phyloP scores from a whole-genome alignment of 2,797 vertebrate species.

The Chiroxiphia lanceolata region DNA sequence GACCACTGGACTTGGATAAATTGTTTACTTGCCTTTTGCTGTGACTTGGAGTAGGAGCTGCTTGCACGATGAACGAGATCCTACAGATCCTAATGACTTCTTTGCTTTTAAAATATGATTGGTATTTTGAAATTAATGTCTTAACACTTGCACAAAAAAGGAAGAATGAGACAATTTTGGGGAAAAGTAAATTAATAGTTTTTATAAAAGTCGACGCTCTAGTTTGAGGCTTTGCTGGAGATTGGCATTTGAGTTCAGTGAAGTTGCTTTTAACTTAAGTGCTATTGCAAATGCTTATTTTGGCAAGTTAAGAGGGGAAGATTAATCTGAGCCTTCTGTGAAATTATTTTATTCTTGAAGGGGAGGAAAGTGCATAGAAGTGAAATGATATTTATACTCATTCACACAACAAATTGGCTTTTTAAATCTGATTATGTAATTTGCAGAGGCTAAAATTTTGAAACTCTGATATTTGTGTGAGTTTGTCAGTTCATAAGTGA shows the following conservation, averaged over 20 bases:
- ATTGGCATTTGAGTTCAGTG: not conserved
- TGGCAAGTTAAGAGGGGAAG: not conserved
- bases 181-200: not conserved
- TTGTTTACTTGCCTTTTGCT: not conserved
- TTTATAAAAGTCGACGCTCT: not conserved
- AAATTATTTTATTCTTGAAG: not conserved
- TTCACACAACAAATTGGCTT: not conserved
- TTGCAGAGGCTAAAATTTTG: not conserved
- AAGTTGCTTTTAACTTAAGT: not conserved
- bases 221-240: not conserved
- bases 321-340: not conserved
- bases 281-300: not conserved
- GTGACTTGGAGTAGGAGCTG: not conserved
- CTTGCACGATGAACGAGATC: not conserved
- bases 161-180: not conserved
- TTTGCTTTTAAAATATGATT: not conserved
- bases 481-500: not conserved
- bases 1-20: not conserved
- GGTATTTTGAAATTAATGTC: not conserved
- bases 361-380: not conserved
- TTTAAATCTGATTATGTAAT: not conserved
- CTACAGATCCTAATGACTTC: not conserved
- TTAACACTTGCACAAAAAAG: not conserved
- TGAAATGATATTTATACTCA: not conserved
- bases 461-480: not conserved